These are phyloP conservation scores for Amblyraja radiata DNA, from an alignment of 2,797 vertebrate species.

Conservation along the genomic window DNA sequence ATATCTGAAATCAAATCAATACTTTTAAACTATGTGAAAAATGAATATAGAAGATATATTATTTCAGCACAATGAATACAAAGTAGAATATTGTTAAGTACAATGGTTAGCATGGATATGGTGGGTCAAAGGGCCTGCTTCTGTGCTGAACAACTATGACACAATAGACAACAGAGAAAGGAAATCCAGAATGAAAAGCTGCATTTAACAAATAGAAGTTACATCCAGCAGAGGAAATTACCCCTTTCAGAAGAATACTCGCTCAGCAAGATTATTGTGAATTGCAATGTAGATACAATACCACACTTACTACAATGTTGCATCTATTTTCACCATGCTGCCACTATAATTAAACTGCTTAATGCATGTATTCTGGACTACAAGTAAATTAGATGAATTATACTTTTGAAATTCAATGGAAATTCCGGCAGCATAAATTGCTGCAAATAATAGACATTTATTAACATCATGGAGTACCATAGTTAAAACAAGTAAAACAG, in stretches of 20 bases:
- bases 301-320: too few species aligned
- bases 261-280: not conserved
- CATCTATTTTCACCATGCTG: not conserved
- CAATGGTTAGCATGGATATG: too few species aligned
- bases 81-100: not conserved
- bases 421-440: constrained; percentile 5
- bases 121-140: too few species aligned
- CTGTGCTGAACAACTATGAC: not conserved
- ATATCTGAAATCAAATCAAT: not conserved
- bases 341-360: not conserved
- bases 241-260: not conserved
- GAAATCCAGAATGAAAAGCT: not conserved
- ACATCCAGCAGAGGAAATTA: not conserved
- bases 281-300: not conserved
- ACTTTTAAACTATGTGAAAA: not conserved
- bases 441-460: constrained; percentile 23
- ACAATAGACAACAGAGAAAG: not conserved
- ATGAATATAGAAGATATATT: not conserved
- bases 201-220: not conserved
- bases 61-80: not conserved
- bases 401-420: not conserved
- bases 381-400: not conserved
- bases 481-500: not conserved
- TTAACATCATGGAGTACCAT: not conserved
- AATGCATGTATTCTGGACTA: not conserved